These are phyloP conservation scores for Cepphus grylle DNA, from an alignment of 2,113 vertebrate genomes.

Conservation along the genomic window DNA sequence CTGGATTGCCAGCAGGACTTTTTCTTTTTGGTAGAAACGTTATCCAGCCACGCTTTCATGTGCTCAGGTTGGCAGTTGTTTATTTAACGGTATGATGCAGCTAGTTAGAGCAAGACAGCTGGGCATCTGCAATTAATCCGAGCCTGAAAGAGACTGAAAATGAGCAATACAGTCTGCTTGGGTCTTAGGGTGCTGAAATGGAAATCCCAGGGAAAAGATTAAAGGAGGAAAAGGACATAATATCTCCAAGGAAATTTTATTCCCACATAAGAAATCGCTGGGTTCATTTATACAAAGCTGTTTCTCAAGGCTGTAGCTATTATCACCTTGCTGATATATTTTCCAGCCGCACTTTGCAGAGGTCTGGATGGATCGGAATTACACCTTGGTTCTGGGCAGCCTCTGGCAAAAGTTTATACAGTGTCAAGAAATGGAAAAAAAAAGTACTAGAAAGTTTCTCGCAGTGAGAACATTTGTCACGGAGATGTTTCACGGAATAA, in stretches of 20 bases:
- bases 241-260: constrained; percentile 1
- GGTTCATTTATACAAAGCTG: constrained; percentile 27
- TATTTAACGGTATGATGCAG: not conserved
- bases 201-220: constrained; percentile 13
- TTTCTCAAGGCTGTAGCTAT: constrained; percentile 5
- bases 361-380: constrained; percentile 25
- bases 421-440: constrained; percentile 41
- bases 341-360: constrained; percentile 35
- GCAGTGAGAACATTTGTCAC: constrained; percentile 64
- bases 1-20: not conserved
- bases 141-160: not conserved
- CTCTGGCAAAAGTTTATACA: constrained; percentile 46
- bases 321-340: constrained; percentile 36
- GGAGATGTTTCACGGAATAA: constrained; percentile 64
- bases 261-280: not conserved
- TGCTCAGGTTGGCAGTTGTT: not conserved
- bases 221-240: not conserved
- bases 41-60: not conserved
- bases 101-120: not conserved
- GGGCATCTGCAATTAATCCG: not conserved
- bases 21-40: not conserved
- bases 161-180: not conserved
- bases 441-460: constrained; percentile 63
- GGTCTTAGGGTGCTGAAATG: not conserved
- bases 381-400: constrained; percentile 43